Conservation (phyloP, 2,113 vertebrate genomes). For the Candoia aspera region DNA sequence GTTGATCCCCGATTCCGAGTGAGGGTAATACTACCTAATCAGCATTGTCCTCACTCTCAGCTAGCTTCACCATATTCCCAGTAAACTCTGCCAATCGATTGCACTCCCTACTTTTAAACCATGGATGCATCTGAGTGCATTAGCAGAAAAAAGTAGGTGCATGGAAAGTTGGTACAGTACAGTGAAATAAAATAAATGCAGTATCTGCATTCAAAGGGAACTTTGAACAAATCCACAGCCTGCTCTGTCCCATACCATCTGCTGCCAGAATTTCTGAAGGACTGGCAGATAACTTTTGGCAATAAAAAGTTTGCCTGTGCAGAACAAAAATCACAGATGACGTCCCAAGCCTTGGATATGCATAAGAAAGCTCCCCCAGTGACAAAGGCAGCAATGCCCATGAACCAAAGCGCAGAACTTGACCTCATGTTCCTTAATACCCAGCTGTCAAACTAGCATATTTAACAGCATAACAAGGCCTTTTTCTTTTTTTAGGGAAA, state of each 20-base stretch:
- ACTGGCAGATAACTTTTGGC: background rate
- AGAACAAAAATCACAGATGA: background rate
- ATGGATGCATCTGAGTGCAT: background rate
- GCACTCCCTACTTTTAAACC: background rate
- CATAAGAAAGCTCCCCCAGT: background rate
- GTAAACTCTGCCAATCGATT: background rate
- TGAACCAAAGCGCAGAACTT: background rate
- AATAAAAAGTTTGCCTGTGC: background rate
- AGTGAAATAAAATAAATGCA: background rate
- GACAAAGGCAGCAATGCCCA: background rate
- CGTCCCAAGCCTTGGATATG: background rate
- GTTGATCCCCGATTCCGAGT: background rate
- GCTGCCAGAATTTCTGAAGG: background rate
- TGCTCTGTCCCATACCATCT: background rate
- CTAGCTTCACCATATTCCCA: background rate
- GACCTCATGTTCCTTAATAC: slow-evolving; percentile 7
- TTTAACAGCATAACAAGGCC: background rate
- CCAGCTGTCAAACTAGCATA: background rate
- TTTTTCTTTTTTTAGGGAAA: background rate
- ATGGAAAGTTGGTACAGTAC: background rate
- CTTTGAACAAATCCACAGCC: background rate
- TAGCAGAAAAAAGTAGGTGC: background rate
- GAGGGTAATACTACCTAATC: background rate
- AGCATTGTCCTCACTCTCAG: background rate
- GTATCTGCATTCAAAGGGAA: background rate